Evolutionary conservation across 2,113 vertebrate species (phyloP).

Genomic region (Balaenoptera acutorostrata): DNA sequence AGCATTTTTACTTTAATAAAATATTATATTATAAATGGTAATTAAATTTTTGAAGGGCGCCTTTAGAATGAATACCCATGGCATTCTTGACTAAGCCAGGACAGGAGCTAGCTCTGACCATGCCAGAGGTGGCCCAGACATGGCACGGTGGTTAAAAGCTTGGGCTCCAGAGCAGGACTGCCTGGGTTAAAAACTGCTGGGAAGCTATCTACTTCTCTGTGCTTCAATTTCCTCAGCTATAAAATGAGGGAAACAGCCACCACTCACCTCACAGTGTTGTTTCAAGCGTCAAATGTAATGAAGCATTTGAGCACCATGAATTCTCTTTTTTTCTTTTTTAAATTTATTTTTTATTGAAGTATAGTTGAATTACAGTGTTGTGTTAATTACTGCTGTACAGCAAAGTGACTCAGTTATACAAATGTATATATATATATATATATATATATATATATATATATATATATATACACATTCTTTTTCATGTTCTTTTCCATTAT

Average conservation of each 20-base stretch:
- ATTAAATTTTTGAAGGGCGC: background rate
- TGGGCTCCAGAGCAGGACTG: background rate
- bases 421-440: background rate
- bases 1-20: background rate
- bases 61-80: background rate
- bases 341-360: background rate
- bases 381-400: background rate
- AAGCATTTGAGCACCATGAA: background rate
- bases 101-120: too few species aligned
- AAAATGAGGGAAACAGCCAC: background rate
- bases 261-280: background rate
- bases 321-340: background rate
- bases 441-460: background rate
- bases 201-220: background rate
- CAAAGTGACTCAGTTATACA: background rate
- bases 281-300: background rate
- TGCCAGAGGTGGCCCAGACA: too few species aligned
- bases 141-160: fast-evolving
- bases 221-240: background rate
- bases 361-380: background rate
- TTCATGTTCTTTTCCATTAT: background rate
- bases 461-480: background rate
- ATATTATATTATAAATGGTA: background rate
- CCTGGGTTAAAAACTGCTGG: background rate
- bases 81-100: fast-evolving